Percentiles rank a stretch among this genome's conserved stretches.
These are phyloP conservation scores for Daphoenositta chrysoptera DNA, from an alignment of 2,113 vertebrate species.

Conservation along the genomic window DNA sequence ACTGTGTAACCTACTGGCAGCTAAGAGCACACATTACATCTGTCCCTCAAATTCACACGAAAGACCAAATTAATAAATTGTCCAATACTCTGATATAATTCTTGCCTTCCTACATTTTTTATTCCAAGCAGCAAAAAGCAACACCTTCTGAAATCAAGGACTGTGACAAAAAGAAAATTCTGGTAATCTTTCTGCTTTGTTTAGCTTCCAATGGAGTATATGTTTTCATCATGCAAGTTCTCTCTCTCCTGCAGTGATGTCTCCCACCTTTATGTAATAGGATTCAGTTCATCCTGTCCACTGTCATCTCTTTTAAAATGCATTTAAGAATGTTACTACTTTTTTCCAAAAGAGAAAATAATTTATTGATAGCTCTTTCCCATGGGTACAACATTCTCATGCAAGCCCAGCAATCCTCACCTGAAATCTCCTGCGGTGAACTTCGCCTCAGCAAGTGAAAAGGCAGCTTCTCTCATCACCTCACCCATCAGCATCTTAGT, in stretches of 20 bases:
- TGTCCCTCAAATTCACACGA: background rate
- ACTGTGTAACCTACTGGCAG: background rate
- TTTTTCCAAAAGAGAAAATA: background rate
- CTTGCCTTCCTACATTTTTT: background rate
- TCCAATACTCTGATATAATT: background rate
- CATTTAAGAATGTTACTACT: background rate
- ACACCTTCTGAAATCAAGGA: background rate
- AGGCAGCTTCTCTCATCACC: slow-evolving; percentile 98
- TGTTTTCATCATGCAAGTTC: background rate
- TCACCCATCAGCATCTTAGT: slow-evolving; percentile 98
- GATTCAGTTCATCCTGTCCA: background rate
- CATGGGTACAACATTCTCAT: background rate
- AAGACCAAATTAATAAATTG: background rate
- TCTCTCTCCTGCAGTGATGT: background rate
- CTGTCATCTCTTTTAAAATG: background rate
- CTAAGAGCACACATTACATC: background rate
- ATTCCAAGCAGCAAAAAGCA: background rate
- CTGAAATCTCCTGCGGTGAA: slow-evolving; percentile 98
- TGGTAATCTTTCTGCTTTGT: background rate
- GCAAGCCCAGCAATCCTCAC: slow-evolving; percentile 68
- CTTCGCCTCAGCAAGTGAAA: slow-evolving; percentile 96
- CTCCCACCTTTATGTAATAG: background rate
- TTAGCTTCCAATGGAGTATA: background rate
- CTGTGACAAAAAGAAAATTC: background rate
- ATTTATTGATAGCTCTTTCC: background rate